phyloP scores from a whole-genome alignment of 64 coral and sea anemone genomes.

The Stylophora pistillata region DNA sequence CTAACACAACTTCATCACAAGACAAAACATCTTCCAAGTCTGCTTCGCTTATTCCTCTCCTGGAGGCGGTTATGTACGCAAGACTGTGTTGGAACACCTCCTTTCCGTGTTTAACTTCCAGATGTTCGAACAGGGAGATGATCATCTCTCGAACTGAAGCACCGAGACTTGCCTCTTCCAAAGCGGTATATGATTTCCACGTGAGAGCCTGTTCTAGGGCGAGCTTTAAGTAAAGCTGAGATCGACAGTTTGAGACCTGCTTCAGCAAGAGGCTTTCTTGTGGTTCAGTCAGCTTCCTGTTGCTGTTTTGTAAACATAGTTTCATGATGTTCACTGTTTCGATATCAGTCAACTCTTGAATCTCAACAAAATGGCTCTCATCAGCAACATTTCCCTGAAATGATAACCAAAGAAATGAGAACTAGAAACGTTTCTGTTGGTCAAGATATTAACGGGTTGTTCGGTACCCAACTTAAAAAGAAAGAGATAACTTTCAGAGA shows the following conservation, averaged over 20 bases:
- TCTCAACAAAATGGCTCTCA: constrained; percentile 49
- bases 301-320: constrained; percentile 41
- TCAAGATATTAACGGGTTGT: no score
- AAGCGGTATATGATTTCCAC: constrained; percentile 74
- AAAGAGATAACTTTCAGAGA: no score
- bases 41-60: constrained; percentile 69
- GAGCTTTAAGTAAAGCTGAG: constrained; percentile 69
- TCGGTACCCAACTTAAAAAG: no score
- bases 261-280: constrained; percentile 66
- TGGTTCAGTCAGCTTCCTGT: constrained; percentile 60
- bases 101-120: constrained; percentile 78
- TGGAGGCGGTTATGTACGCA: constrained; percentile 71
- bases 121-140: constrained; percentile 61
- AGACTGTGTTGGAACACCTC: constrained; percentile 52
- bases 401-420: neutral
- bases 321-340: constrained; percentile 49
- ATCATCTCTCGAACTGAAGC: constrained; percentile 53
- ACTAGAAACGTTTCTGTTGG: neutral
- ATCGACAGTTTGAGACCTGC: constrained; percentile 51
- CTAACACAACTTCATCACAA: constrained; percentile 74
- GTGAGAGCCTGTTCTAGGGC: constrained; percentile 65
- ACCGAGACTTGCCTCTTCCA: constrained; percentile 47
- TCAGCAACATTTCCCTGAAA: constrained; percentile 40
- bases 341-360: constrained; percentile 41
- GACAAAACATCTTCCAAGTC: constrained; percentile 91